Evolutionary conservation across 2,797 vertebrate genomes (phyloP).

Genomic region (Sciurus vulgaris): DNA sequence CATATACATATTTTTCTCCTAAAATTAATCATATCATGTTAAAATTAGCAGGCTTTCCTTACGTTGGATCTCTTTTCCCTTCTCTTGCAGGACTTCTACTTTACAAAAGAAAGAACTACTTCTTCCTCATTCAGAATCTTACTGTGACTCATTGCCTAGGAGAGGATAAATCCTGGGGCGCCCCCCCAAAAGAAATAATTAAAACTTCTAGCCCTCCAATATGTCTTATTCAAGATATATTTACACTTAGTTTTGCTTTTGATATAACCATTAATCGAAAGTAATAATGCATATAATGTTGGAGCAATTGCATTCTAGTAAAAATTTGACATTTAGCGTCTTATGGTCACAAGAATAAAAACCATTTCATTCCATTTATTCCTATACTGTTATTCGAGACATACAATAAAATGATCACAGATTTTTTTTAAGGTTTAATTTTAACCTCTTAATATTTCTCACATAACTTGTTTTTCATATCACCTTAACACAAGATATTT

Average conservation of each 20-base stretch:
- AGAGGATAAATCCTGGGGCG: neutral
- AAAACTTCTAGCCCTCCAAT: neutral
- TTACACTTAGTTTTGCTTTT: neutral
- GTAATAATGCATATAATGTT: neutral
- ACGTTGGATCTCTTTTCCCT: no score
- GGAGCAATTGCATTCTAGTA: neutral
- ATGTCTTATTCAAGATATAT: neutral
- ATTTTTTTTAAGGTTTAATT: neutral
- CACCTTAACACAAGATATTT: no score
- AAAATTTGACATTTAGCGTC: constrained; percentile 38
- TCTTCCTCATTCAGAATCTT: neutral
- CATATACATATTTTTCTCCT: neutral
- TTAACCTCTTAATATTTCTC: no score
- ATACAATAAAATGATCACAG: neutral
- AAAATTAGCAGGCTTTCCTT: neutral
- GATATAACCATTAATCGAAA: neutral
- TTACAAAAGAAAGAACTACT: neutral
- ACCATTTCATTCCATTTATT: neutral
- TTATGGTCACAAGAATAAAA: constrained; percentile 35
- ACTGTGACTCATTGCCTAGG: neutral
- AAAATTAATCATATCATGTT: neutral
- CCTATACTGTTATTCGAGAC: neutral
- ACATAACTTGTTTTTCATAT: no score
- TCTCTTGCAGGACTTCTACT: neutral
- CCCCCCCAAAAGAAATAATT: neutral